Evolutionary conservation across 2,888 invertebrate genomes (phyloP), one percentile per base, ranked within the genome.

Genomic region (Hyposoter dolosus): DNA sequence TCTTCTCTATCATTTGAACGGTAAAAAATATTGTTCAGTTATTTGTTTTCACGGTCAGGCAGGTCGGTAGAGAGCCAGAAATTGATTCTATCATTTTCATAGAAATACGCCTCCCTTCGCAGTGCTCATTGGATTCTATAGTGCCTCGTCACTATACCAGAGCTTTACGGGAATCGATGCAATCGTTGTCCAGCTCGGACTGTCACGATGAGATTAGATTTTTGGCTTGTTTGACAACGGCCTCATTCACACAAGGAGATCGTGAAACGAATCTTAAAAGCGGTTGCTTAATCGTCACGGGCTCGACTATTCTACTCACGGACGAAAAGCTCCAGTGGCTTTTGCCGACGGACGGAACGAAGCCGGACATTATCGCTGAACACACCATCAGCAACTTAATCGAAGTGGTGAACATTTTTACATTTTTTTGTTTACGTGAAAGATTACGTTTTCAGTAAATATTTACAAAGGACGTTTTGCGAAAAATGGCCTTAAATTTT

Each of bases 371-470:
- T 7, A 90, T 92, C 47, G 89, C 93, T 15, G 94, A 94, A 12
- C 95, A 95, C 90, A 92, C 94, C 6, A 95, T 96, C 93, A 95
- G 94, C 84, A 95, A 95, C 92, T 92, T 95, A 68, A 94, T 95
- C 4, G 95, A 95, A 91, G 94, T 95, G 81, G 95, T 95, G 82
- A 94, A 94, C 6, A 66, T 35, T 82, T 40, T 78, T 28, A 19
- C 1, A n/a, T 15, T 60, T 4, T 12, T 60, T 56, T 56, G 7
- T 10, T 23, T 7, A 56, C 5, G 2, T 4, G 40, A 7, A 40
- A 40, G 5, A 40, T 40, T 9, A 40, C 10, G 1, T 40, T 40
- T 40, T 40, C 1, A 10, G 40, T 7, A 10, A 40, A 40, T 10
- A 40, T 40, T 40, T 40, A 6, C 35, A 10, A 40, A 40, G 10